Conservation (phyloP, 2,888 invertebrate genomes). For the Calliphora vomitoria region DNA sequence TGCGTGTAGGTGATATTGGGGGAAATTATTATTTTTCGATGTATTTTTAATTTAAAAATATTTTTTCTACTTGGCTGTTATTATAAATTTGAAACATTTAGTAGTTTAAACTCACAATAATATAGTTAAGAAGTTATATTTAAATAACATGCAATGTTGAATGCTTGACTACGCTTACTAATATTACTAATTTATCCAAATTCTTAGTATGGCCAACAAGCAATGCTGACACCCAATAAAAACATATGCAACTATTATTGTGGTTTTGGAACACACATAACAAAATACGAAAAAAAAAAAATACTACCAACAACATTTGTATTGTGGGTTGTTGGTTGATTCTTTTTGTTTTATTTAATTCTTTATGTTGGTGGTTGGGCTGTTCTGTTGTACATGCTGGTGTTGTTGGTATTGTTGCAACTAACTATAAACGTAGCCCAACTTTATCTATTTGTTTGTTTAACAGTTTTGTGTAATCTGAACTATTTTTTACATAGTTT, state of each 20-base stretch:
- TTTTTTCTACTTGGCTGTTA: not conserved
- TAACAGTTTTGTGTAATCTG: slow-evolving; percentile 52
- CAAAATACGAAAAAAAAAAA: not conserved
- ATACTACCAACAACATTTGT: slow-evolving; percentile 62
- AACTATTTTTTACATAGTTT: slow-evolving; percentile 6
- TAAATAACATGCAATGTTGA: too few species aligned
- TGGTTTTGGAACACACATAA: slow-evolving; percentile 36
- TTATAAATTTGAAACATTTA: too few species aligned
- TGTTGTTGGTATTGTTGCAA: slow-evolving; percentile 14
- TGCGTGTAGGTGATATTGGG: not conserved
- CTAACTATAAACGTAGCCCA: slow-evolving; percentile 44
- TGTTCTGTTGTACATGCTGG: not conserved
- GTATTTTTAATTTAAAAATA: not conserved
- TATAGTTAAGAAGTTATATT: too few species aligned
- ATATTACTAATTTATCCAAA: too few species aligned
- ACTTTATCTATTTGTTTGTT: slow-evolving; percentile 69
- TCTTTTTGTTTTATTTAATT: slow-evolving; percentile 32
- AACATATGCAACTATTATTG: slow-evolving; percentile 38
- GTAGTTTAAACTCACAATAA: too few species aligned
- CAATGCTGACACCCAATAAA: not conserved
- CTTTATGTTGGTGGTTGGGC: not conserved
- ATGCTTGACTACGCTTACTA: too few species aligned
- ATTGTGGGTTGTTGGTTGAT: slow-evolving; percentile 44
- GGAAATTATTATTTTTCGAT: not conserved
- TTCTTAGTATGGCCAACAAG: not conserved